phyloP scores from a whole-genome alignment of 2,113 vertebrate species.

The Gallinago paraguaiae region DNA sequence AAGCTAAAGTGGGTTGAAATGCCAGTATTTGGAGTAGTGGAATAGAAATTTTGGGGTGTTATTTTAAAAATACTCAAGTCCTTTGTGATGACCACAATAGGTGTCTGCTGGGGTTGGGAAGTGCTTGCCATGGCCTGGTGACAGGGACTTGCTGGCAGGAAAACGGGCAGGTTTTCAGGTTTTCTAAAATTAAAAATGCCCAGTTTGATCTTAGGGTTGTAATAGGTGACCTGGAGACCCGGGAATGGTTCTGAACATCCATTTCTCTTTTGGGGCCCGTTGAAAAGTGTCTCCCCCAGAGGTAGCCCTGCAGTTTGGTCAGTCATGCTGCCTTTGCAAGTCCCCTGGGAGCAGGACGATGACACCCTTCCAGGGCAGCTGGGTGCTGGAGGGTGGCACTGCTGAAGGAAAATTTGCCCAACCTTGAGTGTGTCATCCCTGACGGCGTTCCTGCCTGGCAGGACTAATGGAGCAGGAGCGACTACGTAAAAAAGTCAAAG shows the following conservation, averaged over 20 bases:
- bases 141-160: neutral
- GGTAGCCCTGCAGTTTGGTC: neutral
- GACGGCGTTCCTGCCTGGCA: neutral
- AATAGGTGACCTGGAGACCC: neutral
- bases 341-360: neutral
- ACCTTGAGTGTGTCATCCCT: neutral
- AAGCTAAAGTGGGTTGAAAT: neutral
- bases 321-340: neutral
- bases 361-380: neutral
- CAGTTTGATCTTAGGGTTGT: neutral
- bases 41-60: neutral
- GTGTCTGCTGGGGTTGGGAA: neutral
- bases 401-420: neutral
- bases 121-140: neutral
- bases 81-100: neutral
- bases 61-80: neutral
- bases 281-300: neutral
- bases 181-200: neutral
- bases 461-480: neutral
- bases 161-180: neutral
- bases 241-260: neutral
- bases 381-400: neutral
- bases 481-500: conserved; percentile 19
- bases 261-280: neutral
- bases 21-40: neutral